Percentiles rank a stretch among this genome's conserved stretches.
Evolutionary conservation across 2,797 vertebrate genomes (phyloP).

Genomic region (Rhabdomys pumilio): DNA sequence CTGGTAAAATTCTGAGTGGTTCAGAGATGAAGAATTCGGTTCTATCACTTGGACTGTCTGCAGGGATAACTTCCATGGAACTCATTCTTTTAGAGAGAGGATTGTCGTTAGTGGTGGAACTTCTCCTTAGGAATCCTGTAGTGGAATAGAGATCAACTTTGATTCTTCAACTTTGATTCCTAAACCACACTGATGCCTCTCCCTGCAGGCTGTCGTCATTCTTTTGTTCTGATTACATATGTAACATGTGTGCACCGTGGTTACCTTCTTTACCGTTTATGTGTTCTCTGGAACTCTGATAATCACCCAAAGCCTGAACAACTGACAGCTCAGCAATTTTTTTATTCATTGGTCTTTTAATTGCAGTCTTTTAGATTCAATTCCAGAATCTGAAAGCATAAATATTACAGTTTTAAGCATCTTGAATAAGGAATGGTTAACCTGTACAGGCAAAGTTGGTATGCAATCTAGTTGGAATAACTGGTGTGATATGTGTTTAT

Average conservation of each 20-base stretch:
- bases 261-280: not conserved
- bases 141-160: constrained; percentile 12
- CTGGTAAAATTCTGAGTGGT: constrained; percentile 60
- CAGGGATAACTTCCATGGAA: constrained; percentile 14
- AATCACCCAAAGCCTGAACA: not conserved
- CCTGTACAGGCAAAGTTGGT: not conserved
- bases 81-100: not conserved
- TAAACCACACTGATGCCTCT: not conserved
- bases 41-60: constrained; percentile 21
- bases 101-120: not conserved
- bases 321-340: not conserved
- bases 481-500: not conserved
- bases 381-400: not conserved
- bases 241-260: not conserved
- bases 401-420: not conserved
- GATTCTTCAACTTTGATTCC: not conserved
- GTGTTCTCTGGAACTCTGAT: constrained; percentile 26
- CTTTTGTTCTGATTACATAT: not conserved
- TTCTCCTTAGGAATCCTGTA: not conserved
- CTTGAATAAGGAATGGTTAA: not conserved
- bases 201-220: not conserved
- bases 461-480: not conserved
- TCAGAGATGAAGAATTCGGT: constrained; percentile 51
- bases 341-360: constrained; percentile 2
- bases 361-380: not conserved